A percentile compares a stretch with the other conserved stretches of the same genome.
Evolutionary conservation across 2,888 invertebrate species (phyloP).

Genomic region (Saturnia pavonia): DNA sequence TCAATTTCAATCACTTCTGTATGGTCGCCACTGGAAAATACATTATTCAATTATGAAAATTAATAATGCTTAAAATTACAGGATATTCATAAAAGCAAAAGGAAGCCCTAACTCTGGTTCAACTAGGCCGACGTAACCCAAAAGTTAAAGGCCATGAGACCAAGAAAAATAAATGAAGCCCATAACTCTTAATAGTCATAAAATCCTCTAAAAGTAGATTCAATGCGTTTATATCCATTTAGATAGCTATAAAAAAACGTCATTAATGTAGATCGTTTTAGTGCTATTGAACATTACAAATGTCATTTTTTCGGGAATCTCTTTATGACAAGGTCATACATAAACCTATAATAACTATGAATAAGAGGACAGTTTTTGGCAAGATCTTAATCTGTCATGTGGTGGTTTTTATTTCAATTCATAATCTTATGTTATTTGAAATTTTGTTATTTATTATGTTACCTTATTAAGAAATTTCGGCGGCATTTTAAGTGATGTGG

Average conservation of each 20-base stretch:
- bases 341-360: not conserved
- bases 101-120: no score
- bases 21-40: constrained; percentile 90
- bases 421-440: no score
- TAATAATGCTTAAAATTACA: not conserved
- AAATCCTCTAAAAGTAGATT: not conserved
- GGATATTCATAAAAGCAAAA: no score
- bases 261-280: not conserved
- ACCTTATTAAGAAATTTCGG: no score
- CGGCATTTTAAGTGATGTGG: no score
- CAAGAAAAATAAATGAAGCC: not conserved
- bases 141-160: no score
- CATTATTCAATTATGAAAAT: not conserved
- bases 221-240: no score
- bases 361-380: not conserved
- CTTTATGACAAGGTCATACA: not conserved
- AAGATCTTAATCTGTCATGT: no score
- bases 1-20: constrained; percentile 97
- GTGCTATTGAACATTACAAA: not conserved
- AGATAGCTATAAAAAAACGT: no score
- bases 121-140: no score
- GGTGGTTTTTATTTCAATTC: no score
- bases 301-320: not conserved
- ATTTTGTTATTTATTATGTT: no score
- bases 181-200: not conserved